Base-by-base conservation (phyloP, 2,797 vertebrate genomes). In the Phrynocephalus forsythii region DNA sequence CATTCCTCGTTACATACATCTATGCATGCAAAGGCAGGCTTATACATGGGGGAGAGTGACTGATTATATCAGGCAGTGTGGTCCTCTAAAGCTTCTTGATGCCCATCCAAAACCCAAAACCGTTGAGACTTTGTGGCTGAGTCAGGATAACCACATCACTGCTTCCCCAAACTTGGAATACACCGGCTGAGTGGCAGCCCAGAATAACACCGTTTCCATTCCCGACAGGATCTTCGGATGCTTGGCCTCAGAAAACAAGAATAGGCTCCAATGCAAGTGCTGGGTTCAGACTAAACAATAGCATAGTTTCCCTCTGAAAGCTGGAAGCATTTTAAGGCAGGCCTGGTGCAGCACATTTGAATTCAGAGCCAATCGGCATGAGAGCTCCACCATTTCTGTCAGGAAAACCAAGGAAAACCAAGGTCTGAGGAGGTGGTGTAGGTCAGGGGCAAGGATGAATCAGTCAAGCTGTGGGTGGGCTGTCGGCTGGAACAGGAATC, bases 141-240 rank as follows among this genome's bases (percentile, higher is more conserved):
- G 82, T 81, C 0, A 18, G 0, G 0, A 22, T 84, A 87, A 92
- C 89, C 95, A 91, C 93, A 93, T 92, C 93, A 69, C 80, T 92
- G 60, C 86, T 76, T 88, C 79, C 24, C 69, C 0, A 66, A 84
- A 1, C 89, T 86, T 93, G 94, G 93, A 90, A 85, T 22, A 88
- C 44, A 86, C 82, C 0, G 69, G 76, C 83, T 0, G 8, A 72
- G 67, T 8, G 1, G 91, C 89, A 92, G 93, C 94, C 93, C 94
- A 94, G 69, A 94, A 95, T 88, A 95, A 94, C 94, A 92, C 94
- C 87, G 86, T 87, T 90, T 89, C 95, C 93, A 93, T 90, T 83
- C 75, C 91, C 69, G 88, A 0, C 7, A 0, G 0, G 87, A 26
- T 88, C 24, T 0, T 56, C 10, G 76, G 90, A 88, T 0, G 0